Base-by-base conservation (phyloP, 2,797 vertebrate species). In the Rhinophrynus dorsalis region DNA sequence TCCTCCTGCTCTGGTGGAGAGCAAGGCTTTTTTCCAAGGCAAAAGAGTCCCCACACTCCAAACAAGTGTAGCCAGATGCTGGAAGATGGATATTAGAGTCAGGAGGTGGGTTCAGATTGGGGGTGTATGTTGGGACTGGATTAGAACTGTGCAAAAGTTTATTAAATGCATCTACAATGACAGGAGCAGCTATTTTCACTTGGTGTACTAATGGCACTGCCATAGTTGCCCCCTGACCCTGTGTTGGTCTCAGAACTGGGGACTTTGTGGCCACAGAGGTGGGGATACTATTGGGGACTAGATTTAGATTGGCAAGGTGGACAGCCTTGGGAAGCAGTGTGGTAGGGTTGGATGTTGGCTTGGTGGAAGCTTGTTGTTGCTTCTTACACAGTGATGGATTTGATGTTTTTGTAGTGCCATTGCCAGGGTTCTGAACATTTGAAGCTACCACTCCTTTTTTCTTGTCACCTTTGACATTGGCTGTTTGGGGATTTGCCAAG, bases 21-120 rank as follows among this genome's bases (percentile, higher is more conserved):
- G 83, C 77, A 9, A 99, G 92, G 80, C 97, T 98, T 79, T 90
- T 92, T 84, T 98, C 95, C 72, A 99, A 83, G 66, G 90, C 93
- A 68, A 99, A 99, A 0, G 97, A 93, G 58, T 99, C 97, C 2
- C 97, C 96, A 0, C 97, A 99, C 85, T 99, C 97, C 4, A 95
- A 84, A 81, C 97, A 99, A 80, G 91, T 90, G 81, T 95, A 97
- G 12, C 97, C 96, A 2, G 89, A 91, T 5, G 92, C 82, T 2
- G 97, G 97, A 37, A 99, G 84, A 40, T 77, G 88, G 80, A 99
- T 94, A 78, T 90, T 86, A 80, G 90, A 85, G 57, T 93, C 93
- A 0, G 88, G 88, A 0, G 97, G 97, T 0, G 97, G 96, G 76
- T 79, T 95, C 63, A 99, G 90, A 82, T 98, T 90, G 0, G 97